A percentile compares a stretch with the other conserved stretches of the same genome.
Conservation (phyloP, 2,113 vertebrate species). For the Pseudopipra pipra region DNA sequence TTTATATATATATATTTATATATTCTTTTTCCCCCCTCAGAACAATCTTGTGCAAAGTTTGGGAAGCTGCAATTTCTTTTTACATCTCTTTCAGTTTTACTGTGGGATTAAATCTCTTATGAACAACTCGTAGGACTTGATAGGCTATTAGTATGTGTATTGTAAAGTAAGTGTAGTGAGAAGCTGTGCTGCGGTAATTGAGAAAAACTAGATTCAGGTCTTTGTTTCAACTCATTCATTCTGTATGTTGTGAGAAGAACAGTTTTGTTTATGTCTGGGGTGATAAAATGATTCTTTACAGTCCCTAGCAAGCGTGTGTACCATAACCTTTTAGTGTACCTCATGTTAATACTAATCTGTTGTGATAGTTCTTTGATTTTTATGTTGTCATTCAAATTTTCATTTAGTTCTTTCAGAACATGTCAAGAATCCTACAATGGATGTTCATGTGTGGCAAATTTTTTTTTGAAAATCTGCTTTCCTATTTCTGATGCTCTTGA, state of each 20-base stretch:
- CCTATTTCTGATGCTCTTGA: conserved; percentile 7
- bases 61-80: not conserved
- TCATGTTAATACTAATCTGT: not conserved
- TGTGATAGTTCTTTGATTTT: not conserved
- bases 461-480: not conserved
- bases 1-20: not conserved
- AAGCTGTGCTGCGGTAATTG: not conserved
- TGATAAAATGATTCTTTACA: not conserved
- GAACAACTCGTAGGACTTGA: not conserved
- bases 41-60: not conserved
- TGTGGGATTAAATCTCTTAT: not conserved
- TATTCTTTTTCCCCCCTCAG: not conserved
- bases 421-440: not conserved
- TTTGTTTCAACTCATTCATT: not conserved
- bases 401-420: not conserved
- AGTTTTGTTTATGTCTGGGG: not conserved
- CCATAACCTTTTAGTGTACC: not conserved
- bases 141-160: not conserved
- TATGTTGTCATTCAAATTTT: not conserved
- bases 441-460: not conserved
- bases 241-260: not conserved
- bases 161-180: not conserved
- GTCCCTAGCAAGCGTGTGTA: not conserved
- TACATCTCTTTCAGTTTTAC: not conserved
- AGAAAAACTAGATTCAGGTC: not conserved